Evolutionary conservation across 2,113 vertebrate genomes (phyloP).

Genomic region (Aspiorhynchus laticeps): DNA sequence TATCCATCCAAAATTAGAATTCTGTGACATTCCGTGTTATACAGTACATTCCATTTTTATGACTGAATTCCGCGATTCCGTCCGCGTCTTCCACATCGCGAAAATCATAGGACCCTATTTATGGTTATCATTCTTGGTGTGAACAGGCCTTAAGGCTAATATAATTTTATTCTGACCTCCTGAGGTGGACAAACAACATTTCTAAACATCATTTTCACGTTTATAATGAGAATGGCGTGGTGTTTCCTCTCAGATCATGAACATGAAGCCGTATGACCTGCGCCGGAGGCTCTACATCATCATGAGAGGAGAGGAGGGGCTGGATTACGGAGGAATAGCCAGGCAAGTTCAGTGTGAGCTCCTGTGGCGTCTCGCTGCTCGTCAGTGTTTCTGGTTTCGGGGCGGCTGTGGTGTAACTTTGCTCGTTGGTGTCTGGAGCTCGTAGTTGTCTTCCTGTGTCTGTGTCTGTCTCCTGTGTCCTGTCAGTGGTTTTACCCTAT

Average conservation of each 20-base stretch:
- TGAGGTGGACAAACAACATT: not conserved
- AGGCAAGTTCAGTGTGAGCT: constrained; percentile 78
- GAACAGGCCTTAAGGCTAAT: no score
- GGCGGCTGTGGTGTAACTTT: not conserved
- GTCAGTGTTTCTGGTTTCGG: not conserved
- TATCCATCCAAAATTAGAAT: no score
- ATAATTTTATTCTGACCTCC: not conserved
- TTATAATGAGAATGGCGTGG: not conserved
- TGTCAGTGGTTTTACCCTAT: constrained; percentile 99
- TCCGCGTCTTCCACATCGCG: no score
- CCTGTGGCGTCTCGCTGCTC: not conserved
- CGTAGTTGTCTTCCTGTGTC: constrained; percentile 54
- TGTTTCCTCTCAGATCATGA: constrained; percentile 87
- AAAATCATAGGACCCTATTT: no score
- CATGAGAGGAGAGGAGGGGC: constrained; percentile 96
- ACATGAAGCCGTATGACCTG: constrained; percentile 96
- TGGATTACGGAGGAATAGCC: constrained; percentile 94
- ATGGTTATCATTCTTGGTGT: no score
- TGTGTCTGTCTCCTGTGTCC: constrained; percentile 92
- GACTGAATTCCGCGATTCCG: no score
- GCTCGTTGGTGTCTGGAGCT: constrained; percentile 19
- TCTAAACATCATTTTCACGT: not conserved
- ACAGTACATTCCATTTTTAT: no score
- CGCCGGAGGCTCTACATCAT: constrained; percentile 96
- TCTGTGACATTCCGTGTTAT: no score